These are phyloP conservation scores for Poeciliopsis retropinna DNA, from an alignment of 2,113 vertebrate species.

Conservation along the genomic window DNA sequence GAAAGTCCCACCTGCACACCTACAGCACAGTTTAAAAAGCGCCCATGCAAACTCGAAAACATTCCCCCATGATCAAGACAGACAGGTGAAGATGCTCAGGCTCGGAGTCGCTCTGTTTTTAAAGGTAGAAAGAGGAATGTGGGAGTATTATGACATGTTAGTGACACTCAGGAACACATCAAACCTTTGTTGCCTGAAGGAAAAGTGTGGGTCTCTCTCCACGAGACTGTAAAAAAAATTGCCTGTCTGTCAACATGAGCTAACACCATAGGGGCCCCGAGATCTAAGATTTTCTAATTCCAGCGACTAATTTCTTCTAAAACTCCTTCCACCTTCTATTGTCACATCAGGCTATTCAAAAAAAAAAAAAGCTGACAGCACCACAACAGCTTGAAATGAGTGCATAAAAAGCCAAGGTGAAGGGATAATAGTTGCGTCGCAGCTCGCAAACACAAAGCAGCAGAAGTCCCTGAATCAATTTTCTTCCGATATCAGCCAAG, in stretches of 20 bases:
- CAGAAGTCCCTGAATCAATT: background rate
- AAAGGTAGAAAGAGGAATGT: conserved; percentile 31
- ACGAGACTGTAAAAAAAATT: conserved; percentile 3
- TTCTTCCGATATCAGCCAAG: background rate
- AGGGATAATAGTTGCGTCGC: background rate
- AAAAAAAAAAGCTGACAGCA: background rate
- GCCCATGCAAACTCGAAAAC: conserved; percentile 16
- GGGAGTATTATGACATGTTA: conserved; percentile 43
- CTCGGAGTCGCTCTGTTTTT: conserved; percentile 31
- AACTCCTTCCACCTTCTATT: conserved; percentile 9
- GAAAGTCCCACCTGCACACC: conserved; percentile 26
- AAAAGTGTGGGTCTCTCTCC: conserved; percentile 19
- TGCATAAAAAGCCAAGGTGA: background rate
- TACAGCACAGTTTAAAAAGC: conserved; percentile 19
- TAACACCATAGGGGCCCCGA: background rate
- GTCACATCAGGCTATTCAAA: conserved; percentile 27
- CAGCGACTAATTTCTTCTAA: conserved; percentile 4
- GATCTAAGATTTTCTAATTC: conserved; percentile 7
- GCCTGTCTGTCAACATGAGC: background rate
- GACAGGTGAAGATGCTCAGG: conserved; percentile 29
- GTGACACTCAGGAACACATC: conserved; percentile 33
- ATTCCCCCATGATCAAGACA: conserved; percentile 20
- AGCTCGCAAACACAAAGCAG: background rate
- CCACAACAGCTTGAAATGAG: background rate
- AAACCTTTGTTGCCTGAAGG: conserved; percentile 30